Percentiles rank a stretch among this genome's conserved stretches.
These are phyloP conservation scores for Thamnophis elegans DNA, from an alignment of 2,797 vertebrate species.

Conservation along the genomic window DNA sequence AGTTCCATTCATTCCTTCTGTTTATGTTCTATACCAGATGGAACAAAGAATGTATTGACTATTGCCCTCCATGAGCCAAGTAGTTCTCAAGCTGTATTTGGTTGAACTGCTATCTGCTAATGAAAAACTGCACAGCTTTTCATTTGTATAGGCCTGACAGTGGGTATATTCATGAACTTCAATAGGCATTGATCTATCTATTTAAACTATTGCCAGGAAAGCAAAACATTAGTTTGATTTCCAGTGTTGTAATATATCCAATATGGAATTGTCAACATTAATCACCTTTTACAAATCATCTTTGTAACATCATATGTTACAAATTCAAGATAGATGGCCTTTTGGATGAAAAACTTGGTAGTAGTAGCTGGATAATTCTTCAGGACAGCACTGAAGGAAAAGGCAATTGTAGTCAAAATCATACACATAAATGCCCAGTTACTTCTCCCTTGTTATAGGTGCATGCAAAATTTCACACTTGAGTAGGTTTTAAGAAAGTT, in stretches of 20 bases:
- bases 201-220: not conserved
- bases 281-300: not conserved
- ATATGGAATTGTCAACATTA: not conserved
- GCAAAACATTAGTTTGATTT: not conserved
- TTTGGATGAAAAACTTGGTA: not conserved
- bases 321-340: not conserved
- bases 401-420: not conserved
- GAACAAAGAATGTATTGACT: accelerated
- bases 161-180: not conserved
- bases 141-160: not conserved
- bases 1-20: not conserved
- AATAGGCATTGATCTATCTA: not conserved
- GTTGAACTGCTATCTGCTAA: not conserved
- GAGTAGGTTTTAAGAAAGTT: not conserved
- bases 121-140: not conserved
- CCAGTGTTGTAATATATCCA: not conserved
- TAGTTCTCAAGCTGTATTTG: not conserved
- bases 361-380: not conserved
- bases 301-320: not conserved
- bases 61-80: not conserved
- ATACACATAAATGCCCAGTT: not conserved
- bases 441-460: not conserved
- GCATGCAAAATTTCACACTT: not conserved
- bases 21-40: not conserved
- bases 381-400: not conserved